A percentile compares a stretch with the other conserved stretches of the same genome.
Evolutionary conservation across 2,797 vertebrate species (phyloP).

Genomic region (Spinus pinus): DNA sequence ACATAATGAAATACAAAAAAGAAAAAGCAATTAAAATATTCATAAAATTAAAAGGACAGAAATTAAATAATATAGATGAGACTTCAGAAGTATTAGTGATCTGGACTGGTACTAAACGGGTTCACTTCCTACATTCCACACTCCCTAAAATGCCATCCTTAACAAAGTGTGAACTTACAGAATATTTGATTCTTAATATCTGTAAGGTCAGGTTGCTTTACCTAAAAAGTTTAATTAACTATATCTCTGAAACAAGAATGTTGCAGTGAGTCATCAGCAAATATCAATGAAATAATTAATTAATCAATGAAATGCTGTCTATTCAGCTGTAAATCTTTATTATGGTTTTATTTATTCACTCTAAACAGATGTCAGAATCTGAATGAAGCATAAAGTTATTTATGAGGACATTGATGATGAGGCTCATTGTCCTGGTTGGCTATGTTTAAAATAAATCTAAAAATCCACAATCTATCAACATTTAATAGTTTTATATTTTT

Average conservation of each 20-base stretch:
- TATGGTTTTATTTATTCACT: not conserved
- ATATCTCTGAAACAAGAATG: not conserved
- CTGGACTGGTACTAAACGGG: not conserved
- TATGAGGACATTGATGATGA: not conserved
- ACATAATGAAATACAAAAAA: not conserved
- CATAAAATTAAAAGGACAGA: not conserved
- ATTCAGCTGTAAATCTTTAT: not conserved
- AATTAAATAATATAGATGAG: not conserved
- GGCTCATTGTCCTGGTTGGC: not conserved
- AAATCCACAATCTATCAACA: not conserved
- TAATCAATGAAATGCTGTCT: not conserved
- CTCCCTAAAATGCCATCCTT: not conserved
- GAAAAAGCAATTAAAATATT: not conserved
- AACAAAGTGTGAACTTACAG: not conserved
- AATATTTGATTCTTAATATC: not conserved
- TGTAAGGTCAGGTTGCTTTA: not conserved
- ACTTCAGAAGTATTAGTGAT: not conserved
- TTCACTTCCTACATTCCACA: not conserved
- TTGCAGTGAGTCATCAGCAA: not conserved
- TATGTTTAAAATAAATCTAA: not conserved
- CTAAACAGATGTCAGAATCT: not conserved
- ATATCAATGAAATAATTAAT: not conserved
- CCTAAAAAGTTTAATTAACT: not conserved
- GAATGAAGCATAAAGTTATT: not conserved
- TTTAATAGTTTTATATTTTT: not conserved